phyloP scores from a whole-genome alignment of 1,140 invertebrate genomes.

The Psix sp. region DNA sequence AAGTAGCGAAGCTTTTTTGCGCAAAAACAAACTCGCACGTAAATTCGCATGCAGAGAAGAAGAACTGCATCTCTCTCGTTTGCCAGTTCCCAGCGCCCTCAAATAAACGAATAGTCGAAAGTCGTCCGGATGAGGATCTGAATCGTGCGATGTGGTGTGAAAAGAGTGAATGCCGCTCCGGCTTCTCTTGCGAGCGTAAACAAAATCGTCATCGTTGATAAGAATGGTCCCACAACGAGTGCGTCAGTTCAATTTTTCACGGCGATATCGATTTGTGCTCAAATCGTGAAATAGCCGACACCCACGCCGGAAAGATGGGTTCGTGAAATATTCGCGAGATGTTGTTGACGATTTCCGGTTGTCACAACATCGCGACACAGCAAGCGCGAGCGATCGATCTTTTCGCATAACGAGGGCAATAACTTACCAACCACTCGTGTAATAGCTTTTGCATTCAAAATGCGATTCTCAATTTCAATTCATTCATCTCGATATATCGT shows the following conservation, averaged over 20 bases:
- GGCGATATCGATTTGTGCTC: too few species aligned
- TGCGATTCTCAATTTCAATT: constrained; percentile 51
- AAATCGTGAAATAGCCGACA: constrained; percentile 45
- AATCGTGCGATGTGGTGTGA: constrained; percentile 4
- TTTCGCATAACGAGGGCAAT: constrained; percentile 55
- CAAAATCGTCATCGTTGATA: neutral
- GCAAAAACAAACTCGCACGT: too few species aligned
- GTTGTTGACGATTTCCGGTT: constrained; percentile 58
- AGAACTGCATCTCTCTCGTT: too few species aligned
- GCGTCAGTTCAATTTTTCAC: too few species aligned
- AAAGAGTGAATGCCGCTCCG: constrained; percentile 11
- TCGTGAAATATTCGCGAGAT: constrained; percentile 53
- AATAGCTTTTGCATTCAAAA: constrained; percentile 46
- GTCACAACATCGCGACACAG: constrained; percentile 49
- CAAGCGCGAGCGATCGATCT: constrained; percentile 51
- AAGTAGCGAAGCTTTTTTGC: too few species aligned
- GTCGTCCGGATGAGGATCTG: neutral
- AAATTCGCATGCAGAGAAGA: too few species aligned
- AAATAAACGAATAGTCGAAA: constrained; percentile 1
- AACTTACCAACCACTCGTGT: constrained; percentile 46
- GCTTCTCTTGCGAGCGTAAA: constrained; percentile 9
- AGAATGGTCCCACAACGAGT: constrained; percentile 15
- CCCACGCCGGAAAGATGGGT: constrained; percentile 49
- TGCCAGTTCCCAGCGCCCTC: neutral
- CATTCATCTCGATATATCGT: constrained; percentile 41